Conservation (phyloP, 2,113 vertebrate species). For the Mastomys natalensis region DNA sequence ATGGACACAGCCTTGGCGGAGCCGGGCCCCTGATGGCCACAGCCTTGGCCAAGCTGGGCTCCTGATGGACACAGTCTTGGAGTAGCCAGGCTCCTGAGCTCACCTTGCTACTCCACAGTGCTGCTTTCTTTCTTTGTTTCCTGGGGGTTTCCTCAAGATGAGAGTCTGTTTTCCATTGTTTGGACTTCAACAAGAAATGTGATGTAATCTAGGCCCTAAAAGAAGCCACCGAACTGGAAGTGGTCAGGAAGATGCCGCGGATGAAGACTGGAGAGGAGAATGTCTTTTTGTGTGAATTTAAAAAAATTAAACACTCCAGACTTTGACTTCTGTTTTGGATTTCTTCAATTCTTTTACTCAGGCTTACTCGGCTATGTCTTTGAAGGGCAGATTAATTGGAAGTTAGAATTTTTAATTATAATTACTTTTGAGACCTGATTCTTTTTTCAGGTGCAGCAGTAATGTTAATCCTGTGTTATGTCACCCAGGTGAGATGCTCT, state of each 20-base stretch:
- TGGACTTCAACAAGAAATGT: background rate
- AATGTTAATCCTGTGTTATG: background rate
- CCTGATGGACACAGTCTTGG: slow-evolving; percentile 65
- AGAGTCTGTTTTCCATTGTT: background rate
- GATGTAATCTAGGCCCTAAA: background rate
- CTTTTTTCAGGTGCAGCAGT: background rate
- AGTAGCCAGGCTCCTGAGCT: slow-evolving; percentile 74
- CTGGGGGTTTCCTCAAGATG: background rate
- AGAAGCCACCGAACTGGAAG: background rate
- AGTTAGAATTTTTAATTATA: slow-evolving; percentile 23
- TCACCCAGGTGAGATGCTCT: background rate
- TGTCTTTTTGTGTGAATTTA: slow-evolving; percentile 34
- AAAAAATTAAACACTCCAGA: slow-evolving; percentile 26
- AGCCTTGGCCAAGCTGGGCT: slow-evolving; percentile 18
- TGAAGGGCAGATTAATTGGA: background rate
- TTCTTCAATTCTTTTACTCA: background rate
- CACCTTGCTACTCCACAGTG: background rate
- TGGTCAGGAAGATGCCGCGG: background rate
- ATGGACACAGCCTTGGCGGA: slow-evolving; percentile 68
- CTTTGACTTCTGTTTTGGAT: slow-evolving; percentile 6
- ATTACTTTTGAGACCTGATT: slow-evolving; percentile 50
- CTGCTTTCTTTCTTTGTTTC: background rate
- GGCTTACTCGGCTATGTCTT: background rate
- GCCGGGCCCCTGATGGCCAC: slow-evolving; percentile 76
- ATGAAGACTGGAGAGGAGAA: background rate